Evolutionary conservation across 2,888 invertebrate genomes (phyloP).

Genomic region (Sympetrum striolatum): DNA sequence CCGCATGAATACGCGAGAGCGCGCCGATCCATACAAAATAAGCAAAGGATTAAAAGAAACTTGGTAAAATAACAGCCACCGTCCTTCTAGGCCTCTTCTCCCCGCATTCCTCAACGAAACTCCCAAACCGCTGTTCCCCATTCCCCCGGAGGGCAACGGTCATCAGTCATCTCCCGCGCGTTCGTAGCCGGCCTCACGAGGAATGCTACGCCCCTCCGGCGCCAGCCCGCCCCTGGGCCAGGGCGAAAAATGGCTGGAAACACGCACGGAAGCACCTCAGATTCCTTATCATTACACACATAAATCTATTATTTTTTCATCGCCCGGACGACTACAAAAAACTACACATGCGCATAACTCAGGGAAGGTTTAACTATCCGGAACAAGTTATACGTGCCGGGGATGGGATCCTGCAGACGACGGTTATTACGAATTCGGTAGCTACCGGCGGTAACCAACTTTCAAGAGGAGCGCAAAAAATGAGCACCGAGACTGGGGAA

Average conservation of each 20-base stretch:
- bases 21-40: not conserved
- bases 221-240: not conserved
- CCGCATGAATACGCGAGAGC: not conserved
- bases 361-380: not conserved
- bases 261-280: not conserved
- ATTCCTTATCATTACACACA: not conserved
- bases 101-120: not conserved
- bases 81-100: not conserved
- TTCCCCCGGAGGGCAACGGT: not conserved
- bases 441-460: not conserved
- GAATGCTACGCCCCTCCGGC: not conserved
- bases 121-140: not conserved
- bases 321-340: not conserved
- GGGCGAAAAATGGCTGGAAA: not conserved
- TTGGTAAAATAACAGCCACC: not conserved
- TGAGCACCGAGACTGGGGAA: not conserved
- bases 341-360: not conserved
- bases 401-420: not conserved
- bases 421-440: not conserved
- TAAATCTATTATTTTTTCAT: not conserved
- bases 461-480: not conserved
- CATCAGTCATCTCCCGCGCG: not conserved
- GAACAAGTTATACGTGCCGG: not conserved
- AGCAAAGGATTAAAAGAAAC: not conserved
- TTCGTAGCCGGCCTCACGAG: not conserved